These are phyloP conservation scores for Probaryconus sp. DNA, from an alignment of 1,140 invertebrate species.

Conservation along the genomic window DNA sequence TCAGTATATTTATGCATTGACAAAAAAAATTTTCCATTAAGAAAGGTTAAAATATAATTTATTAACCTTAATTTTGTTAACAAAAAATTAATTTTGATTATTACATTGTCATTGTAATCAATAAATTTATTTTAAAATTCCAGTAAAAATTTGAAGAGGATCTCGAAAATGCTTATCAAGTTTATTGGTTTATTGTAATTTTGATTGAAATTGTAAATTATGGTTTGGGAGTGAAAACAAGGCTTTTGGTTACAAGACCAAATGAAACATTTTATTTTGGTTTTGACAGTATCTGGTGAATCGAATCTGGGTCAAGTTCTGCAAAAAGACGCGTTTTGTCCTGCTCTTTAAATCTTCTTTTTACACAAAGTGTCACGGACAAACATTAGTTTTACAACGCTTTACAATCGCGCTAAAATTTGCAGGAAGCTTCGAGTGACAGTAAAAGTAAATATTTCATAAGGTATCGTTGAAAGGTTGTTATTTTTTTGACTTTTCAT, in stretches of 20 bases:
- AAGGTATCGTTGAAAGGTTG: no score
- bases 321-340: conserved; percentile 27
- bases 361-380: conserved; percentile 19
- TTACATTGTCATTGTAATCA: no score
- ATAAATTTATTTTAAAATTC: background rate
- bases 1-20: no score
- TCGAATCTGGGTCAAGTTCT: conserved; percentile 40
- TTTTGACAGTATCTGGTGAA: conserved; percentile 34
- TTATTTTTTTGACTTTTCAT: no score
- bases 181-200: background rate
- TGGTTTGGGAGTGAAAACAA: conserved; percentile 15
- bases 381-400: conserved; percentile 36
- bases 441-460: conserved; percentile 2
- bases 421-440: conserved; percentile 1
- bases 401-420: conserved; percentile 20
- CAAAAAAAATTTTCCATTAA: no score
- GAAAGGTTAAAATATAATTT: no score
- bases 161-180: no score
- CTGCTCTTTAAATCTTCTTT: conserved; percentile 43
- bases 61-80: no score
- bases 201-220: conserved; percentile 36
- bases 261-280: conserved; percentile 25
- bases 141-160: conserved; percentile 9
- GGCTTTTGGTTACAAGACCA: conserved; percentile 19
- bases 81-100: no score